Evolutionary conservation across 2,888 invertebrate species (phyloP).

Genomic region (Plagiodera versicolora): DNA sequence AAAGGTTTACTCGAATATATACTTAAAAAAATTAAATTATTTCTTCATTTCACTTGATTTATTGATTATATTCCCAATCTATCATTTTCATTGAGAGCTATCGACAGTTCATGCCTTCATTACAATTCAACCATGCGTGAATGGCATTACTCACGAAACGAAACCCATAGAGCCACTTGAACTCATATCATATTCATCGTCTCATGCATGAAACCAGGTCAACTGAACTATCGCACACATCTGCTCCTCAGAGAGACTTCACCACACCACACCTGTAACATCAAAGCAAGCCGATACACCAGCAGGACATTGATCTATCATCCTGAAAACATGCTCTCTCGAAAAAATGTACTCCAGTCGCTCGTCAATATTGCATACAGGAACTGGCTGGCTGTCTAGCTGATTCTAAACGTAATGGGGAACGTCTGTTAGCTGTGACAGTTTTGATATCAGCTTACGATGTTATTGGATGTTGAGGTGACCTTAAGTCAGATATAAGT

Average conservation of each 20-base stretch:
- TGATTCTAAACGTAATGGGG: neutral
- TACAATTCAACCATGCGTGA: too few species aligned
- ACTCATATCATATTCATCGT: neutral
- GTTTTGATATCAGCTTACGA: conserved; percentile 27
- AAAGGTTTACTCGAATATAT: too few species aligned
- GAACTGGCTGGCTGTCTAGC: conserved; percentile 14
- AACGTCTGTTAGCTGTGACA: conserved; percentile 26
- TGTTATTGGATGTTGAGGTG: conserved; percentile 27
- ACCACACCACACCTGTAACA: neutral
- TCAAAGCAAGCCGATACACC: neutral
- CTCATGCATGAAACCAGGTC: neutral
- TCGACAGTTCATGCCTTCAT: too few species aligned
- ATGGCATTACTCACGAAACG: too few species aligned
- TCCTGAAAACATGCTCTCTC: too few species aligned
- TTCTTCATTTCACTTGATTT: too few species aligned
- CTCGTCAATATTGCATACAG: neutral
- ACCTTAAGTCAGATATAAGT: conserved; percentile 29
- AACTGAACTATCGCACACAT: neutral
- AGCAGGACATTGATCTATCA: neutral
- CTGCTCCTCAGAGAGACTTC: neutral
- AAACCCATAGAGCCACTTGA: too few species aligned
- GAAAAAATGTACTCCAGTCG: too few species aligned
- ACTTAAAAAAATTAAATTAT: too few species aligned
- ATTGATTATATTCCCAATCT: too few species aligned
- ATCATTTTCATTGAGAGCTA: too few species aligned